These are phyloP conservation scores for Hyperoplus immaculatus DNA, from an alignment of 2,797 vertebrate genomes.

Conservation along the genomic window DNA sequence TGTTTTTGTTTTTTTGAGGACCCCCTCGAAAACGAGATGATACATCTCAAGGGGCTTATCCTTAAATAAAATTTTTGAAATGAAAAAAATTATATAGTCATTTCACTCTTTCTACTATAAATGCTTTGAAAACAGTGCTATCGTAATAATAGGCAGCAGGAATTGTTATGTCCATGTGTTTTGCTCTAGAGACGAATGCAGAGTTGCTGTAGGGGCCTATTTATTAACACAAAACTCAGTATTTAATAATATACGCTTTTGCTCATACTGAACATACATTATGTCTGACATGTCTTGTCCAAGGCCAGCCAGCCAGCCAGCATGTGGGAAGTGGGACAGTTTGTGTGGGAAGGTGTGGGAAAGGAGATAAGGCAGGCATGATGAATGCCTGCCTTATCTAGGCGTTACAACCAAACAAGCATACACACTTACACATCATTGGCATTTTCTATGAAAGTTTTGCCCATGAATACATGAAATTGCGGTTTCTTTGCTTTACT, in stretches of 20 bases:
- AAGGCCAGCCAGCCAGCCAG: slow-evolving; percentile 42
- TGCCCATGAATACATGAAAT: not conserved
- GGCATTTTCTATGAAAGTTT: slow-evolving; percentile 6
- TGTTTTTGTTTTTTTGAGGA: no score
- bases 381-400: slow-evolving; percentile 30
- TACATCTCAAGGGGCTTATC: no score
- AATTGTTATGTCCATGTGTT: slow-evolving; percentile 8
- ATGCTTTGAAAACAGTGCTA: slow-evolving; percentile 13
- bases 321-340: slow-evolving; percentile 3
- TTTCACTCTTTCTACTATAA: not conserved
- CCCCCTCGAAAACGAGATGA: no score
- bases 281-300: slow-evolving; percentile 16
- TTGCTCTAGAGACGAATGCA: slow-evolving; percentile 15
- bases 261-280: slow-evolving; percentile 12
- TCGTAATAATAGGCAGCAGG: not conserved
- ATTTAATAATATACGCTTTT: slow-evolving; percentile 1
- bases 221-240: slow-evolving; percentile 9
- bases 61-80: no score
- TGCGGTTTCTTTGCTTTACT: not conserved
- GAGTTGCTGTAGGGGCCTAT: slow-evolving; percentile 12
- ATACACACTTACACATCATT: not conserved
- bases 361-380: slow-evolving; percentile 24
- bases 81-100: no score
- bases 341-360: slow-evolving; percentile 43
- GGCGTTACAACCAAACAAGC: slow-evolving; percentile 16